Conservation (phyloP, 2,113 vertebrate genomes). For the Plestiodon gilberti region DNA sequence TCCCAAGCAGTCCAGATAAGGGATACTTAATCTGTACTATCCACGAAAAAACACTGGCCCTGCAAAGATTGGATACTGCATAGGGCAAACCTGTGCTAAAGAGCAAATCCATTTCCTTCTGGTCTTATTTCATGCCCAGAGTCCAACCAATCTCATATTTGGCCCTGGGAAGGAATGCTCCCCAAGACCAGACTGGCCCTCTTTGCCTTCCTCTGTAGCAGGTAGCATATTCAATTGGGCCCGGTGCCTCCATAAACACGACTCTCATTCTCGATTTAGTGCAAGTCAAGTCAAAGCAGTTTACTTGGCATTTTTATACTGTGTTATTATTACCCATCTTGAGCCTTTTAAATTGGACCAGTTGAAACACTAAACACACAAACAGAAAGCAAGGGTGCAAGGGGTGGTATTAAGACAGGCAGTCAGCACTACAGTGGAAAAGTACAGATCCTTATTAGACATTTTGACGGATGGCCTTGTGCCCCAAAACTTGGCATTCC, state of each 20-base stretch:
- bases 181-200: neutral
- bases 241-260: neutral
- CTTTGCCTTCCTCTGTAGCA: neutral
- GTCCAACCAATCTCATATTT: neutral
- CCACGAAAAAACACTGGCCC: no score
- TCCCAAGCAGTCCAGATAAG: no score
- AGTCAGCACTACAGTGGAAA: constrained; percentile 43
- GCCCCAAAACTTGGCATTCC: constrained; percentile 40
- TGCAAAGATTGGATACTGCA: no score
- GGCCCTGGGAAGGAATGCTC: neutral
- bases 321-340: neutral
- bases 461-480: constrained; percentile 39
- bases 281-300: neutral
- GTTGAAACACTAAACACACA: neutral
- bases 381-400: neutral
- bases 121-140: neutral
- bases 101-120: no score
- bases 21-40: no score
- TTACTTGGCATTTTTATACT: neutral
- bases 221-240: no score
- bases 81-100: no score
- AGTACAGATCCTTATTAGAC: constrained; percentile 31
- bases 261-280: neutral
- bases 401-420: neutral
- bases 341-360: neutral